Evolutionary conservation across 2,113 vertebrate species (phyloP).

Genomic region (Edolisoma coerulescens): DNA sequence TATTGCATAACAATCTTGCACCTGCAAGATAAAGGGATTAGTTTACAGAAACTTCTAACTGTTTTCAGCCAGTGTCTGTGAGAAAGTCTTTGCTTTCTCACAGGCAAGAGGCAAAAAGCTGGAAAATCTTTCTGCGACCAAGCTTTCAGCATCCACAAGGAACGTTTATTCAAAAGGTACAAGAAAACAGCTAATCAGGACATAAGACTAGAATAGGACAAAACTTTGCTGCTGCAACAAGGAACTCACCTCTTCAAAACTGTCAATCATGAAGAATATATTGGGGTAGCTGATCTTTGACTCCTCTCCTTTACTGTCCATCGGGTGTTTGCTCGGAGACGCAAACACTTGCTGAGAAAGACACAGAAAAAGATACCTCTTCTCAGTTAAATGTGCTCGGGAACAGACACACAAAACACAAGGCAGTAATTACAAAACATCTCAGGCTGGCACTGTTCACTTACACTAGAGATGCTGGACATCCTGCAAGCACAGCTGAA

Average conservation of each 20-base stretch:
- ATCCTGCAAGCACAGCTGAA: background rate
- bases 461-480: background rate
- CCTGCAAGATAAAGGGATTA: no score
- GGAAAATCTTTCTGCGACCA: no score
- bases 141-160: no score
- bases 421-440: background rate
- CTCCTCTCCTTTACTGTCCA: conserved; percentile 99
- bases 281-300: conserved; percentile 99
- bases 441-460: background rate
- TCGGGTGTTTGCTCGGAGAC: conserved; percentile 94
- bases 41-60: no score
- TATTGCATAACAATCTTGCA: no score
- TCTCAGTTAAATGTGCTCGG: background rate
- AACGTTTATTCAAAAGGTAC: background rate
- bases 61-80: no score
- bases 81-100: no score
- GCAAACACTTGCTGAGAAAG: conserved; percentile 92
- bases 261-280: conserved; percentile 99
- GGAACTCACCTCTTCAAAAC: conserved; percentile 92
- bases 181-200: background rate
- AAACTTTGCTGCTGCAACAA: background rate
- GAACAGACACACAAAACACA: background rate
- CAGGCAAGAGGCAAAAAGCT: no score
- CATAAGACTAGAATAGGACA: background rate
- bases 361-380: background rate